Evolutionary conservation across 2,797 vertebrate genomes (phyloP).

Genomic region (Cottoperca gobio): DNA sequence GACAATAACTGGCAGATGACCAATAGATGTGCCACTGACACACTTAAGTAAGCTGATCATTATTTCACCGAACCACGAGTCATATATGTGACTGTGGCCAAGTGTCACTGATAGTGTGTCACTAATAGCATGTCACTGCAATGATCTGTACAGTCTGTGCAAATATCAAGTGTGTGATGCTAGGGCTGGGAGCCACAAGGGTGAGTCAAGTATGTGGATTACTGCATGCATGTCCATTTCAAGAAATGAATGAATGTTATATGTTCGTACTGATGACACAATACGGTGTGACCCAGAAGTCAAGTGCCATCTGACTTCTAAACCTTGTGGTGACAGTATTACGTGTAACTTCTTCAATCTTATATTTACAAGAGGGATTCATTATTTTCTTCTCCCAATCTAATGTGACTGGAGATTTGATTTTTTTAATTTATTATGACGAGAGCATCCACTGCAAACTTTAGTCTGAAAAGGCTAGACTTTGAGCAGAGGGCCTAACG

Average conservation of each 20-base stretch:
- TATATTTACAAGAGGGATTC: not conserved
- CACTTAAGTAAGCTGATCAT: conserved; percentile 46
- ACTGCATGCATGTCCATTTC: conserved; percentile 28
- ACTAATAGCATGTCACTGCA: conserved; percentile 66
- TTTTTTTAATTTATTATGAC: too few species aligned
- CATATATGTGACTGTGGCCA: conserved; percentile 65
- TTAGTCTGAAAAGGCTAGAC: conserved; percentile 15
- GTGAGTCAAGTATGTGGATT: conserved; percentile 70
- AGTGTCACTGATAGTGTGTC: conserved; percentile 69
- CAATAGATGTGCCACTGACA: conserved; percentile 38
- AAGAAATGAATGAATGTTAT: conserved; percentile 40
- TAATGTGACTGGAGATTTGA: not conserved
- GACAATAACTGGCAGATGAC: conserved; percentile 56
- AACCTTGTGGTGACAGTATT: not conserved
- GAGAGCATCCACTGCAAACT: not conserved
- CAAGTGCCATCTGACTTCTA: conserved; percentile 15
- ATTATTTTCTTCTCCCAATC: not conserved
- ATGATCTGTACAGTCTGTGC: conserved; percentile 51
- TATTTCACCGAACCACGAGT: conserved; percentile 55
- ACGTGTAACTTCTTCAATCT: conserved; percentile 8
- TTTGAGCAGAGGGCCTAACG: conserved; percentile 30
- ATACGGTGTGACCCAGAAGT: conserved; percentile 32
- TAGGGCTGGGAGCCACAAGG: conserved; percentile 60
- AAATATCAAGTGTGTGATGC: conserved; percentile 47
- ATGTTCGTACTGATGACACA: conserved; percentile 43